Evolutionary conservation across 2,888 invertebrate genomes (phyloP).

Genomic region (Pherbina coryleti): DNA sequence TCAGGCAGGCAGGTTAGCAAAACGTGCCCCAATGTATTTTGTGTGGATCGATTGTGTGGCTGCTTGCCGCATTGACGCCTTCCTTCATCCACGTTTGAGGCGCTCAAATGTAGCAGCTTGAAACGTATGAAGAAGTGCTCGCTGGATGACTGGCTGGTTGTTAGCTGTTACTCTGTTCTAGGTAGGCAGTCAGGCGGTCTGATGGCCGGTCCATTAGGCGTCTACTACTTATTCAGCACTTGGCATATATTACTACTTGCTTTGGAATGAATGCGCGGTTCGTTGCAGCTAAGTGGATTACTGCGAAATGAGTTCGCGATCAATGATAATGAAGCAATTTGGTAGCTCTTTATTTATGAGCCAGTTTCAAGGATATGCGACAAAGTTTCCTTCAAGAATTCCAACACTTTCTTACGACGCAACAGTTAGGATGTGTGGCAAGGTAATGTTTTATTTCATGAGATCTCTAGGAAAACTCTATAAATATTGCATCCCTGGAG

Average conservation of each 20-base stretch:
- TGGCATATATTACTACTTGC: not conserved
- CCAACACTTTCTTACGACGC: no score
- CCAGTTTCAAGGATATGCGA: not conserved
- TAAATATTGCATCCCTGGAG: no score
- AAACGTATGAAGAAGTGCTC: conserved; percentile 47
- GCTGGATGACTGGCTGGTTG: no score
- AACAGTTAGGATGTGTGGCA: no score
- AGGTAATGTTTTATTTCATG: no score
- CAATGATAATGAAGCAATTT: conserved; percentile 19
- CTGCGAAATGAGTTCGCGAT: conserved; percentile 3
- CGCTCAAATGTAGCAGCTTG: conserved; percentile 29
- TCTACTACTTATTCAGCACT: not conserved
- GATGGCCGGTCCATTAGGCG: not conserved
- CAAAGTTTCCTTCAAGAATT: no score
- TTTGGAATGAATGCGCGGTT: not conserved
- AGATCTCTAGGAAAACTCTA: no score
- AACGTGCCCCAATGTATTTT: not conserved
- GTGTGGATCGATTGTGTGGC: conserved; percentile 28
- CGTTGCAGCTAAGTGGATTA: conserved; percentile 16
- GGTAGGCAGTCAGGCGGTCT: not conserved
- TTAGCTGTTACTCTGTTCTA: conserved; percentile 31
- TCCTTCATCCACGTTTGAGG: conserved; percentile 6
- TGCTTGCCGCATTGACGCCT: conserved; percentile 46
- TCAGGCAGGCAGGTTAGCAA: not conserved
- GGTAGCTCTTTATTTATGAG: conserved; percentile 7